Conservation (phyloP, 2,113 vertebrate species). For the Scartelaos histophorus region DNA sequence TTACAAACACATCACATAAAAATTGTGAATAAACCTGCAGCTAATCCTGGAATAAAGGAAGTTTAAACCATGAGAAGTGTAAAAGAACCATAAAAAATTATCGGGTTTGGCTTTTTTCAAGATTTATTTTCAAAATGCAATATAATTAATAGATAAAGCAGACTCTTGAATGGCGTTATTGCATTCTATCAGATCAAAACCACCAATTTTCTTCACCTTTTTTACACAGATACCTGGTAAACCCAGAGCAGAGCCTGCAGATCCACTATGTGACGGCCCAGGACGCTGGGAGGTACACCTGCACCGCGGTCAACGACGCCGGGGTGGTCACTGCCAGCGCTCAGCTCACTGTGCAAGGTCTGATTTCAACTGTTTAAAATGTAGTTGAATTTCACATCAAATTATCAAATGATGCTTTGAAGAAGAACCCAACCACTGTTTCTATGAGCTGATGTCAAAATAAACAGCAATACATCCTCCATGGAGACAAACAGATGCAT, state of each 20-base stretch:
- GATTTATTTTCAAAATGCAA: too few species aligned
- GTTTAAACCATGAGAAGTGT: too few species aligned
- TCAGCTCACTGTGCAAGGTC: constrained; percentile 79
- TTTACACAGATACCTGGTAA: constrained; percentile 81
- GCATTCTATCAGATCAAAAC: too few species aligned
- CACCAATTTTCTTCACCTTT: background rate
- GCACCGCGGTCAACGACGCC: constrained; percentile 79
- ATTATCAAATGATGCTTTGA: background rate
- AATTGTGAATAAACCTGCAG: too few species aligned
- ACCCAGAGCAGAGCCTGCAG: constrained; percentile 80
- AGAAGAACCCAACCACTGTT: too few species aligned
- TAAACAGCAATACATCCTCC: background rate
- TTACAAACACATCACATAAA: too few species aligned
- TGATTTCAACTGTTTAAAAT: background rate
- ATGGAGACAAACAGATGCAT: background rate
- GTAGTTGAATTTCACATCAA: background rate
- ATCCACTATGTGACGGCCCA: constrained; percentile 76
- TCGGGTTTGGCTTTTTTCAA: too few species aligned
- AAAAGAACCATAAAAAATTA: too few species aligned
- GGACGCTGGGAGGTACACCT: constrained; percentile 83
- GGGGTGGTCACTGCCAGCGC: constrained; percentile 73
- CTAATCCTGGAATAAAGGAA: too few species aligned
- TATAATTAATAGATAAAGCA: too few species aligned
- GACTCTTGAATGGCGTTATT: too few species aligned
- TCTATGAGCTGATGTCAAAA: background rate